A percentile compares a stretch with the other conserved stretches of the same genome.
Evolutionary conservation across 2,888 invertebrate species (phyloP).

Genomic region (Ornithoptera priamus): DNA sequence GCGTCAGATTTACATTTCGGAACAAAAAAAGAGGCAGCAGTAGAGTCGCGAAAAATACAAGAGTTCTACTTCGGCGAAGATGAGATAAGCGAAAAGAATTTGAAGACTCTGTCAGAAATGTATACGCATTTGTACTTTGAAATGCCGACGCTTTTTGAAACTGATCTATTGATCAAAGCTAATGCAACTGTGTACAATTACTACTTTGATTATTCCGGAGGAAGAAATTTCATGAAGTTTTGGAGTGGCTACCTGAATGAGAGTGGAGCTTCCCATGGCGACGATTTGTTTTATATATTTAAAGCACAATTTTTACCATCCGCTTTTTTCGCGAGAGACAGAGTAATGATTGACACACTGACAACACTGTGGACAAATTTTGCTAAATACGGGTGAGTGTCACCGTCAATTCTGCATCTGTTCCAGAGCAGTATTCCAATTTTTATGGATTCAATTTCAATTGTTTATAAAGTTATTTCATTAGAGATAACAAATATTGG

Average conservation of each 20-base stretch:
- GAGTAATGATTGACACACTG: conserved; percentile 52
- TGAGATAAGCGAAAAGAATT: conserved; percentile 57
- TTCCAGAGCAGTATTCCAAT: too few species aligned
- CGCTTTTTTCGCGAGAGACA: conserved; percentile 47
- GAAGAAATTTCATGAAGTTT: conserved; percentile 57
- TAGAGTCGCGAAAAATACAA: conserved; percentile 48
- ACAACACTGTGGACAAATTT: conserved; percentile 69
- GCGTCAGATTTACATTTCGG: conserved; percentile 63
- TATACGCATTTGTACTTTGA: conserved; percentile 68
- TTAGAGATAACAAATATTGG: too few species aligned
- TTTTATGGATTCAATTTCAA: too few species aligned
- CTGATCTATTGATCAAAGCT: conserved; percentile 42
- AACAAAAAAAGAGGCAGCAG: conserved; percentile 49
- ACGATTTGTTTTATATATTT: conserved; percentile 66
- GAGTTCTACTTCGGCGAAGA: conserved; percentile 71
- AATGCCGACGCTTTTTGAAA: conserved; percentile 57
- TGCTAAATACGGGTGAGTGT: conserved; percentile 64
- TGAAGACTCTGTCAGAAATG: conserved; percentile 55
- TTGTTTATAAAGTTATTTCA: too few species aligned
- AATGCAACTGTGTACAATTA: conserved; percentile 58
- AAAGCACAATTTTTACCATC: conserved; percentile 54
- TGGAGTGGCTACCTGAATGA: conserved; percentile 46
- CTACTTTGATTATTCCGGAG: conserved; percentile 61
- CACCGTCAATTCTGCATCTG: too few species aligned
- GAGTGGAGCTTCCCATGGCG: conserved; percentile 60